Conservation (phyloP, 2,797 vertebrate genomes). For the Mastacembelus armatus region DNA sequence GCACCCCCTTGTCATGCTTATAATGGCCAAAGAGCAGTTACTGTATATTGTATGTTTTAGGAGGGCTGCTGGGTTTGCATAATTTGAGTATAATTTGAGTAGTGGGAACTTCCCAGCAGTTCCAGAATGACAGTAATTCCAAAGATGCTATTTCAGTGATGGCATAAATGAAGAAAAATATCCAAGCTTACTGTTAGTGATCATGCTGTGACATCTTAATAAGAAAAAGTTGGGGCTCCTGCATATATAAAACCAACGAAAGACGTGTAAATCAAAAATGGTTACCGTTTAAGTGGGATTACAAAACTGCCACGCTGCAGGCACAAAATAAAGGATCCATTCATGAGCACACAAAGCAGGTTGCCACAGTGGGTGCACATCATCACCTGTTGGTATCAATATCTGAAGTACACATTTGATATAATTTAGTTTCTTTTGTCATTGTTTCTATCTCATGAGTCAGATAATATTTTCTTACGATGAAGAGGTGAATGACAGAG, state of each 20-base stretch:
- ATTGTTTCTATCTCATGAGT: constrained; percentile 33
- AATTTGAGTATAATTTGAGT: no score
- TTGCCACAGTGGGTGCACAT: constrained; percentile 46
- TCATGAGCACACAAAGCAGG: constrained; percentile 47
- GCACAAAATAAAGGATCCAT: constrained; percentile 51
- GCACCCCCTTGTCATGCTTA: constrained; percentile 59
- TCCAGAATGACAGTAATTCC: constrained; percentile 39
- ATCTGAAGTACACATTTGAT: constrained; percentile 55
- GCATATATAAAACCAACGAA: not conserved
- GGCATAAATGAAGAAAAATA: constrained; percentile 32
- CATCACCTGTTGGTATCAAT: constrained; percentile 56
- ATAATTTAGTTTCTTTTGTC: constrained; percentile 51
- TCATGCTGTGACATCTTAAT: constrained; percentile 7
- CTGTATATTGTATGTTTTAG: constrained; percentile 57
- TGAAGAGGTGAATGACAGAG: constrained; percentile 44
- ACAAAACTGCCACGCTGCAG: constrained; percentile 5
- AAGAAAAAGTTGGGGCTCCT: not conserved
- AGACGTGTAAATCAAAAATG: constrained; percentile 11
- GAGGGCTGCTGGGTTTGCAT: constrained; percentile 46
- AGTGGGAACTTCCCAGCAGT: constrained; percentile 47
- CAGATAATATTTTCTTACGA: constrained; percentile 51
- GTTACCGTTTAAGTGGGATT: constrained; percentile 16
- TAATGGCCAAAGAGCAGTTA: constrained; percentile 56
- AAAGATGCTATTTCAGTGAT: constrained; percentile 15
- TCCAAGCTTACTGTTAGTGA: constrained; percentile 6